phyloP scores from a whole-genome alignment of 2,888 invertebrate genomes.

The Euplexia lucipara region DNA sequence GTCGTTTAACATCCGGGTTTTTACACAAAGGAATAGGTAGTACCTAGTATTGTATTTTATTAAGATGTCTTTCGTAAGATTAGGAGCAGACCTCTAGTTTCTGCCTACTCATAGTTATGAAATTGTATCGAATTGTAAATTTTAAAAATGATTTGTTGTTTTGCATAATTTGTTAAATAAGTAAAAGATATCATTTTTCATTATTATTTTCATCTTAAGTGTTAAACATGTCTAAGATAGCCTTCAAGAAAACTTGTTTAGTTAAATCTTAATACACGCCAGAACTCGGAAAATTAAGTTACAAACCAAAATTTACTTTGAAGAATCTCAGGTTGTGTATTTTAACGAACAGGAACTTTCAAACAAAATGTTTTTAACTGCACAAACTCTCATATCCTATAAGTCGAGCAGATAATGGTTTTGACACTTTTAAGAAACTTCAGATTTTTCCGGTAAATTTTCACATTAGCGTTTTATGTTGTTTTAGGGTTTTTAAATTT shows the following conservation, averaged over 20 bases:
- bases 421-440: background rate
- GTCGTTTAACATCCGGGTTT: background rate
- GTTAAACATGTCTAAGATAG: background rate
- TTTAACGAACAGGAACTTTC: conserved; percentile 5
- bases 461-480: background rate
- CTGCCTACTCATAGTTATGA: too few species aligned
- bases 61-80: background rate
- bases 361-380: background rate
- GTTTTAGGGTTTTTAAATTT: too few species aligned
- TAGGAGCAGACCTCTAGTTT: too few species aligned
- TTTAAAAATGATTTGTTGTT: too few species aligned
- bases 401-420: conserved; percentile 3
- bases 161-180: background rate
- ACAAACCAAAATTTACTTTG: background rate
- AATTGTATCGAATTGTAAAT: too few species aligned
- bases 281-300: conserved; percentile 9
- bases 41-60: conserved; percentile 7
- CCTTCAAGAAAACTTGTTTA: conserved; percentile 5
- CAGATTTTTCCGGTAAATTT: background rate
- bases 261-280: background rate
- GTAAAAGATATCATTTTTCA: conserved; percentile 10
- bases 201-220: background rate
- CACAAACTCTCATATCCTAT: background rate
- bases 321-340: conserved; percentile 6
- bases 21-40: background rate